Conservation (phyloP, 2,113 vertebrate species). For the Gasterosteus nipponicus region DNA sequence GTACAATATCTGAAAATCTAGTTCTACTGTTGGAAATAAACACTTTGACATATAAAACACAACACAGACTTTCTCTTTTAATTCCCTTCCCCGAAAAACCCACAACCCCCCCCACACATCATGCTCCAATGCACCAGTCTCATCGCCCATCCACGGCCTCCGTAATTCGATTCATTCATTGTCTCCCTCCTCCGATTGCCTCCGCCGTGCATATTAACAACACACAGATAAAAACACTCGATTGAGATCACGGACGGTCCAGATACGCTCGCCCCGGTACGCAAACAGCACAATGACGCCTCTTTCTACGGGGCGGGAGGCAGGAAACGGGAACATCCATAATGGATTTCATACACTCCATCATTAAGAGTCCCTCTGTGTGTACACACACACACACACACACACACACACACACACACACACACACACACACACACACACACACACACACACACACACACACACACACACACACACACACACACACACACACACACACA, state of each 20-base stretch:
- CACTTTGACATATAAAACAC: background rate
- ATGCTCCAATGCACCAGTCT: conserved; percentile 63
- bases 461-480: conserved; percentile 38
- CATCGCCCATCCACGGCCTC: conserved; percentile 42
- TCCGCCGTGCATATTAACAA: conserved; percentile 73
- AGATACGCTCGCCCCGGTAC: conserved; percentile 21
- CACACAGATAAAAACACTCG: conserved; percentile 66
- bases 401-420: conserved; percentile 34
- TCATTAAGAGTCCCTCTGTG: conserved; percentile 61
- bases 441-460: conserved; percentile 41
- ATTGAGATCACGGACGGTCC: conserved; percentile 70
- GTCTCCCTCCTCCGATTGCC: conserved; percentile 53
- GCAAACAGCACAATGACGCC: conserved; percentile 47
- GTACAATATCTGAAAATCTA: too few species aligned
- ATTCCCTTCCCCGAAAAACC: conserved; percentile 20
- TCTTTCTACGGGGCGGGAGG: conserved; percentile 59
- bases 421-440: conserved; percentile 39
- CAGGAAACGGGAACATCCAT: conserved; percentile 61
- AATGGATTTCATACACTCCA: conserved; percentile 62
- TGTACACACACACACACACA: conserved; percentile 43
- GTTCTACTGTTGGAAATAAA: background rate
- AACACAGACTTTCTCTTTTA: conserved; percentile 15
- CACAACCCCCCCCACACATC: conserved; percentile 46
- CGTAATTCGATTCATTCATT: conserved; percentile 73
- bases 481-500: conserved; percentile 38